phyloP scores from a whole-genome alignment of 2,888 invertebrate species.

The Ischnura elegans region DNA sequence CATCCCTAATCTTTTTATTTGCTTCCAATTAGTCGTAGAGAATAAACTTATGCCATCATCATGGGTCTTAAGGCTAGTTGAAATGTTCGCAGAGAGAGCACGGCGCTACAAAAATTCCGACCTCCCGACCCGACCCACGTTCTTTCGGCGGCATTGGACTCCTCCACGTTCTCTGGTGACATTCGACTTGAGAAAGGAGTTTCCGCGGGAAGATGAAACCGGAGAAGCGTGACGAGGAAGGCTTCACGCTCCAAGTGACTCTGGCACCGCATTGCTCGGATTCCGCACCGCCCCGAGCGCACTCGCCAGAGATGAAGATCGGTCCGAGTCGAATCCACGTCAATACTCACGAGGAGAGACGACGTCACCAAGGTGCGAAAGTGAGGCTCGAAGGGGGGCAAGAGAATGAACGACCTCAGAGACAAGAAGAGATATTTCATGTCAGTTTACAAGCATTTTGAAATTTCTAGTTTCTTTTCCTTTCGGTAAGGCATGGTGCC shows the following conservation, averaged over 20 bases:
- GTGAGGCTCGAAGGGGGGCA: too few species aligned
- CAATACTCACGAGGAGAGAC: not conserved
- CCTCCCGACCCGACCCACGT: not conserved
- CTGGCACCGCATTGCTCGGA: not conserved
- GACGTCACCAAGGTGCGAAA: not conserved
- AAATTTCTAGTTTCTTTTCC: too few species aligned
- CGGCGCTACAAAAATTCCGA: not conserved
- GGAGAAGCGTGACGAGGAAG: not conserved
- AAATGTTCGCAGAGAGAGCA: too few species aligned
- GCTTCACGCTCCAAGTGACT: not conserved
- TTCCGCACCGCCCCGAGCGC: not conserved
- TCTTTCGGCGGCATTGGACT: too few species aligned
- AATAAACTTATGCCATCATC: too few species aligned
- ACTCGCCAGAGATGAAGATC: not conserved
- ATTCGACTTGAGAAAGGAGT: not conserved
- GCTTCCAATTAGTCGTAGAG: too few species aligned
- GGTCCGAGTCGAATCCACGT: not conserved
- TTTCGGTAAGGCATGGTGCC: too few species aligned
- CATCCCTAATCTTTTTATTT: too few species aligned
- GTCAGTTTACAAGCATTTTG: too few species aligned
- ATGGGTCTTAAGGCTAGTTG: too few species aligned
- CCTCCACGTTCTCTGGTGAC: not conserved
- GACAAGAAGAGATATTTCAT: too few species aligned
- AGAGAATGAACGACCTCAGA: not conserved
- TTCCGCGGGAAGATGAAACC: not conserved